Conservation (phyloP, 2,888 invertebrate genomes). For the Cheilosia grossa region DNA sequence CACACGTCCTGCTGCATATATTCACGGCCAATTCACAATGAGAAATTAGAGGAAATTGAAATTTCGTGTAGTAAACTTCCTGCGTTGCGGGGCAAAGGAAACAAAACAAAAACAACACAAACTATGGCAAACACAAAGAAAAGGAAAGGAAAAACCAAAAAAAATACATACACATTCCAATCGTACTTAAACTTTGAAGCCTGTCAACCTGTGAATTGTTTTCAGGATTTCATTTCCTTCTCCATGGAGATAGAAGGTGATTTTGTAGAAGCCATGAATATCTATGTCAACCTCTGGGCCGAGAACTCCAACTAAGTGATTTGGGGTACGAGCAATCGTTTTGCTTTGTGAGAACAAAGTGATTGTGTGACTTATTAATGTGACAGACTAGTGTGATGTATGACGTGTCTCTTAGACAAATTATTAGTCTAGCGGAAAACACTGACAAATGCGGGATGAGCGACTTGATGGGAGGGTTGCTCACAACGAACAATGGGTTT, state of each 20-base stretch:
- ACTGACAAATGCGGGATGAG: neutral
- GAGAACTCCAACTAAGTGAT: neutral
- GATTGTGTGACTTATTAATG: constrained; percentile 49
- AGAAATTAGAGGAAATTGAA: constrained; percentile 66
- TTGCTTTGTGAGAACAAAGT: constrained; percentile 16
- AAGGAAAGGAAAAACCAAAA: neutral
- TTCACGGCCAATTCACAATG: constrained; percentile 40
- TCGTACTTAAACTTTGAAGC: constrained; percentile 10
- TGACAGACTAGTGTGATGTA: constrained; percentile 25
- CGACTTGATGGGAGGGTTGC: neutral
- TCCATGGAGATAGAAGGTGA: neutral
- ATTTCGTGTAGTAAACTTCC: constrained; percentile 57
- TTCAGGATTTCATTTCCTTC: constrained; percentile 11
- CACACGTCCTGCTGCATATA: constrained; percentile 10
- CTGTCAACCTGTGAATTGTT: constrained; percentile 47
- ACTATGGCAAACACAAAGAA: neutral
- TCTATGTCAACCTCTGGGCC: neutral
- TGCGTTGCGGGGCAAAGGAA: neutral
- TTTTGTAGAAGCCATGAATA: neutral
- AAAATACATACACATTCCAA: neutral
- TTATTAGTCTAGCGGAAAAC: constrained; percentile 2
- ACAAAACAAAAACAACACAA: neutral
- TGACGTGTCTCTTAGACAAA: constrained; percentile 12
- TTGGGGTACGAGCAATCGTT: constrained; percentile 1
- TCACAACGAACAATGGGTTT: neutral